Evolutionary conservation across 1,140 invertebrate species (phyloP).

Genomic region (Gonatopus flavifemur): DNA sequence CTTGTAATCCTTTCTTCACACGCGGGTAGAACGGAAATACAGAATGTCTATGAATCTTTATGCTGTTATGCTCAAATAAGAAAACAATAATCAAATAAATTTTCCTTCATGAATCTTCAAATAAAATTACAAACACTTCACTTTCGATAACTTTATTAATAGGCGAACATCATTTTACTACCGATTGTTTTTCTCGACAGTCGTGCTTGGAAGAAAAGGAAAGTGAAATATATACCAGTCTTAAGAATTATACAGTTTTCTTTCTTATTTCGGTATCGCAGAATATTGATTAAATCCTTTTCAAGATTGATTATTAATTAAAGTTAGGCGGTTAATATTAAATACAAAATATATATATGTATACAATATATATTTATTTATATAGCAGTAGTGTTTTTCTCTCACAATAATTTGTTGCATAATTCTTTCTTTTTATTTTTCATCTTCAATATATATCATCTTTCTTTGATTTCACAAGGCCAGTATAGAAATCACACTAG

Average conservation of each 20-base stretch:
- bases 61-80: too few relatives aligned
- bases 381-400: constrained; percentile 41
- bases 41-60: too few relatives aligned
- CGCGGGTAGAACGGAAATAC: too few relatives aligned
- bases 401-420: constrained; percentile 43
- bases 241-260: constrained; percentile 38
- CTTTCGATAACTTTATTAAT: constrained; percentile 36
- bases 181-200: constrained; percentile 39
- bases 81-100: too few relatives aligned
- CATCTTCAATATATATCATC: constrained; percentile 39
- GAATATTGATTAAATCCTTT: constrained; percentile 42
- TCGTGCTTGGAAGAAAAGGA: constrained; percentile 41
- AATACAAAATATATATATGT: constrained; percentile 54
- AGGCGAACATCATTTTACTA: constrained; percentile 34
- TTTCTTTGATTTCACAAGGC: constrained; percentile 56
- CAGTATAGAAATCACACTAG: constrained; percentile 56
- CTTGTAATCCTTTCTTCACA: too few relatives aligned
- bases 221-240: constrained; percentile 34
- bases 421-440: constrained; percentile 38
- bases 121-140: too few relatives aligned
- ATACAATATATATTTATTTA: constrained; percentile 44
- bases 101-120: too few relatives aligned
- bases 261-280: constrained; percentile 37
- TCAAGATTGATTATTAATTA: constrained; percentile 41
- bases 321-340: constrained; percentile 45